Evolutionary conservation across 2,888 invertebrate species (phyloP).

Genomic region (Amphipyra berbera): DNA sequence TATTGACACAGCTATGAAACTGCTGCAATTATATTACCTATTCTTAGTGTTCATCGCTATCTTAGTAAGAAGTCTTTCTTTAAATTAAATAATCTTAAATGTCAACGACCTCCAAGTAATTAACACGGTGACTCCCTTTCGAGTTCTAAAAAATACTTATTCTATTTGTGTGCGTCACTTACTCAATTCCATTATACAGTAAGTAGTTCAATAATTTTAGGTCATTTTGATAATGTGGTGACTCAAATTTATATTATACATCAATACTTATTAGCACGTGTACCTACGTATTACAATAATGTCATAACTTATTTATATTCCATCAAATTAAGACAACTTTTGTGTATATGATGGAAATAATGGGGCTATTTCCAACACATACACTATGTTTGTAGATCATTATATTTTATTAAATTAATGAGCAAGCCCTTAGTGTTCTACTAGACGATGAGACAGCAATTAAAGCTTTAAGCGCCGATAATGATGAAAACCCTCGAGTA

Average conservation of each 20-base stretch:
- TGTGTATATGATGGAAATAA: neutral
- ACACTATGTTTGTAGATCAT: no score
- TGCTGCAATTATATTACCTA: conserved; percentile 18
- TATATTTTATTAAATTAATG: neutral
- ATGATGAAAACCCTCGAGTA: neutral
- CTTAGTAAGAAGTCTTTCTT: conserved; percentile 44
- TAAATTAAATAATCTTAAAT: conserved; percentile 70
- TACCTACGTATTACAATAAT: conserved; percentile 6
- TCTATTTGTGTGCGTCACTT: conserved; percentile 66
- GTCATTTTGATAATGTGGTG: conserved; percentile 68
- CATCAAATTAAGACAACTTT: neutral
- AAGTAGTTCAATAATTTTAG: conserved; percentile 69
- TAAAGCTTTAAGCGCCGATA: neutral
- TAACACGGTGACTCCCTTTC: conserved; percentile 83
- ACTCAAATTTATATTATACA: conserved; percentile 44
- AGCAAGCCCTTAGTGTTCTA: neutral
- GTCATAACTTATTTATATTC: neutral
- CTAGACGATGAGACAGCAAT: neutral
- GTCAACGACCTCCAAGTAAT: conserved; percentile 79
- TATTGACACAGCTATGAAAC: conserved; percentile 14
- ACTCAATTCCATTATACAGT: conserved; percentile 64
- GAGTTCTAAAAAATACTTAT: conserved; percentile 72
- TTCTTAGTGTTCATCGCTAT: conserved; percentile 19
- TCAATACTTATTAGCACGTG: conserved; percentile 14
- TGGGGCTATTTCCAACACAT: neutral